Conservation (phyloP, 2,888 invertebrate genomes). For the Torymus tubicola region DNA sequence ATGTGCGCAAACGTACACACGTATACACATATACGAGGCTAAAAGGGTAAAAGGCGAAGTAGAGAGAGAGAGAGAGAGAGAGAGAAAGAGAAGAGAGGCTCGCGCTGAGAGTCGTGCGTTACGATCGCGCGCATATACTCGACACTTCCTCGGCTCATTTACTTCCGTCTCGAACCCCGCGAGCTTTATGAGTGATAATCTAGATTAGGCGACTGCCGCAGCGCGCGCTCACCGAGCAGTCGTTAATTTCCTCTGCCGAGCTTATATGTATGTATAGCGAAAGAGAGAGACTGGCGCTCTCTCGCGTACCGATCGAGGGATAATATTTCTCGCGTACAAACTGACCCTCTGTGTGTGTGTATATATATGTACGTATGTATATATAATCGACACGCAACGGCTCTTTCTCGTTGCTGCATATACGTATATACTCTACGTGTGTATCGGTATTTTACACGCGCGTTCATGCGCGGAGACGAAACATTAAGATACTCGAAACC, state of each 20-base stretch:
- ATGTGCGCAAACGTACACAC: neutral
- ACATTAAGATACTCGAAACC: neutral
- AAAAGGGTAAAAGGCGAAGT: constrained; percentile 24
- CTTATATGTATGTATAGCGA: no score
- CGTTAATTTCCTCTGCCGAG: constrained; percentile 41
- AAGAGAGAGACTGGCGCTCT: neutral
- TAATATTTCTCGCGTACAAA: constrained; percentile 29
- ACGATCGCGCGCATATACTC: constrained; percentile 1
- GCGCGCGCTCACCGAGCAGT: constrained; percentile 1
- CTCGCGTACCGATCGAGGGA: constrained; percentile 21
- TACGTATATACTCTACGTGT: neutral
- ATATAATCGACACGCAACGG: constrained; percentile 45
- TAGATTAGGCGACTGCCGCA: constrained; percentile 7
- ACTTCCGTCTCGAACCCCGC: constrained; percentile 22
- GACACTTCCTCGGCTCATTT: constrained; percentile 41
- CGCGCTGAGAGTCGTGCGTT: constrained; percentile 1
- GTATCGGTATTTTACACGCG: no score
- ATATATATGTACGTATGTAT: neutral
- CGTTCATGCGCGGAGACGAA: neutral
- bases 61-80: neutral
- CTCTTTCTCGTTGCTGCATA: neutral
- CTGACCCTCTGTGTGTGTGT: neutral
- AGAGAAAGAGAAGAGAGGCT: neutral
- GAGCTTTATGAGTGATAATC: constrained; percentile 35
- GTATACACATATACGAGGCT: neutral